Evolutionary conservation across 2,797 vertebrate species (phyloP).

Genomic region (Silurus aristotelis): DNA sequence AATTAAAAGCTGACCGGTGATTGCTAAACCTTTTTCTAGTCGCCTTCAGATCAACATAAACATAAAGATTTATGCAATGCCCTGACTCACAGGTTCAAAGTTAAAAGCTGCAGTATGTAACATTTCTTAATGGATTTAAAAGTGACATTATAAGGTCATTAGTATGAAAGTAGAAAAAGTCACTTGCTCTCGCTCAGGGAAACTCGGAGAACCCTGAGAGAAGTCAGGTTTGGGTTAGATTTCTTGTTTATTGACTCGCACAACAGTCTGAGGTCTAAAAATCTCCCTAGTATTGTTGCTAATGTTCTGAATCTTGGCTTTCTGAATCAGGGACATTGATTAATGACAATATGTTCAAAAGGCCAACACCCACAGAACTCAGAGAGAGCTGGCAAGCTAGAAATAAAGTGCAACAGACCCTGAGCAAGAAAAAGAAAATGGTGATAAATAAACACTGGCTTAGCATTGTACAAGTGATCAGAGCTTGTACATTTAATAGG

Average conservation of each 20-base stretch:
- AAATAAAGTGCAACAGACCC: background rate
- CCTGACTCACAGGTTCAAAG: background rate
- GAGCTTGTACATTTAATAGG: background rate
- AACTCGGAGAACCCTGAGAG: background rate
- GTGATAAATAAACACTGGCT: background rate
- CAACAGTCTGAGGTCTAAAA: background rate
- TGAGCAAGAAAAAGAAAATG: background rate
- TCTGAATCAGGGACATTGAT: background rate
- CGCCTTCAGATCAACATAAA: slow-evolving; percentile 1
- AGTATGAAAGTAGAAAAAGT: background rate
- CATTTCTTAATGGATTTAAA: slow-evolving; percentile 8
- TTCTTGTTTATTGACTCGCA: background rate
- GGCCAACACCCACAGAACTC: background rate
- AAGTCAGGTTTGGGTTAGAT: background rate
- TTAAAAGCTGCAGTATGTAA: slow-evolving; percentile 20
- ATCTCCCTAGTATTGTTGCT: background rate
- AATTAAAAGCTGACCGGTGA: slow-evolving; percentile 33
- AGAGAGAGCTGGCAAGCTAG: background rate
- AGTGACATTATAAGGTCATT: background rate
- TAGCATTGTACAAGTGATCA: background rate
- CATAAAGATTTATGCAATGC: background rate
- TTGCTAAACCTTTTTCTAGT: background rate
- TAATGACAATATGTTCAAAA: background rate
- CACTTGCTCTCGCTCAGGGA: background rate
- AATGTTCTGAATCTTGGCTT: background rate